Conservation (phyloP, 1,140 invertebrate genomes). For the Calephelis virginiensis region DNA sequence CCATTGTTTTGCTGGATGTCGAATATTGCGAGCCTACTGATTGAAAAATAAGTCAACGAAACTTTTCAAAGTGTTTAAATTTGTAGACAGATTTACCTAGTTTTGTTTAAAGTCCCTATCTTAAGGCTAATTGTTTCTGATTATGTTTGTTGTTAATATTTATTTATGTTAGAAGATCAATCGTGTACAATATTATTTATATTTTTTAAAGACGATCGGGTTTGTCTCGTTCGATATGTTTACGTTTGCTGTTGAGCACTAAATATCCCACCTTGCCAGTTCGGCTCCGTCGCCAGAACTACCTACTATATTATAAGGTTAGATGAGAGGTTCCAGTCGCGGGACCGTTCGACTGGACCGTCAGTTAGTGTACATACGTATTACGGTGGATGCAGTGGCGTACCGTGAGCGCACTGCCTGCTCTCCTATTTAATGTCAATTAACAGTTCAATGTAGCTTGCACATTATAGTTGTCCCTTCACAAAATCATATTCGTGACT, state of each 20-base stretch:
- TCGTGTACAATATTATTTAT: conserved; percentile 5
- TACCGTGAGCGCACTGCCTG: conserved; percentile 58
- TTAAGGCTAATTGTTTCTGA: conserved; percentile 24
- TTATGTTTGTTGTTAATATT: conserved; percentile 21
- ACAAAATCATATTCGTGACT: conserved; percentile 14
- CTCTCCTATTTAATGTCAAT: conserved; percentile 66
- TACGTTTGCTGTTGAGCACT: conserved; percentile 33
- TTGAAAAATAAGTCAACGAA: conserved; percentile 4
- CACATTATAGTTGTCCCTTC: conserved; percentile 10
- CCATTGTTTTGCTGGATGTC: background rate
- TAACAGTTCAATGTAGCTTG: conserved; percentile 50
- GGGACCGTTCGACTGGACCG: conserved; percentile 52
- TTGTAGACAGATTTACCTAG: conserved; percentile 2
- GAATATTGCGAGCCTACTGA: background rate
- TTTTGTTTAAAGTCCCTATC: conserved; percentile 14
- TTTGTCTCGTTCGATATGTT: conserved; percentile 16
- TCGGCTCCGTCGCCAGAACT: conserved; percentile 36
- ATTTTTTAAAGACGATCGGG: background rate
- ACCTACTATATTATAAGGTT: conserved; percentile 51
- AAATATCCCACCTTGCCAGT: conserved; percentile 62
- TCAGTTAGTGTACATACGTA: conserved; percentile 56
- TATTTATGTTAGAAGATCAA: conserved; percentile 21
- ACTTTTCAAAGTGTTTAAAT: background rate
- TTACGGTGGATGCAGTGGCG: conserved; percentile 74
- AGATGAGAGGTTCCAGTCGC: conserved; percentile 50